Base-by-base conservation (phyloP, 2,113 vertebrate species). In the Hylia prasina region DNA sequence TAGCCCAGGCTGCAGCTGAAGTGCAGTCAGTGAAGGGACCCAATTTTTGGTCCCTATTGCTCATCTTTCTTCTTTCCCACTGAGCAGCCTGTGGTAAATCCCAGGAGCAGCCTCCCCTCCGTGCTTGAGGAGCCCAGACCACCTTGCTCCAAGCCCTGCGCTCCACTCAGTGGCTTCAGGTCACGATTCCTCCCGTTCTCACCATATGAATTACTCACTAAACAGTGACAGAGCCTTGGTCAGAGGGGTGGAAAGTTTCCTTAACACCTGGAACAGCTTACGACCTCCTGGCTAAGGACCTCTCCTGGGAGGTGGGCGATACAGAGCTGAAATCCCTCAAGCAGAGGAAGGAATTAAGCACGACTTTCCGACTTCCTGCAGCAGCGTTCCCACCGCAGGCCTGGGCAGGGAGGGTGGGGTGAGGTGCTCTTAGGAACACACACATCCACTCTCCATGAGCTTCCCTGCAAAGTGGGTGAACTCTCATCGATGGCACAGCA, bases 251-350 rank as follows among this genome's bases (percentile, higher is more conserved):
- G 92, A 89, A 94, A 96, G 76, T 93, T 97, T 96, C 91, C 94
- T 81, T 68, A 89, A 93, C 95, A 96, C 94, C 93, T 96, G 96
- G 92, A 97, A 94, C 89, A 94, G 94, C 86, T 96, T 95, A 94
- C 16, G 18, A 53, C 30, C 76, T 86, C 91, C 76, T 9, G 15
- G 72, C 68, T 94, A 94, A 94, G 56, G 58, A 78, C 16, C 68
- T 86, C 95, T 83, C 91, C 64, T 23, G 93, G 93, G 92, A 96
- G 42, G 86, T 86, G 83, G 76, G 94, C 18, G 15, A 95, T 92
- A 66, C 82, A 77, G 64, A 77, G 64, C 72, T 68, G 83, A 86
- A 95, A 95, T 71, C 86, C 68, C 72, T 95, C 60, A 83, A 83
- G 93, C 68, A 63, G 86, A 89, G 91, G 93, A 96, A 97, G 86